Conservation (phyloP, 2,797 vertebrate species). For the Lateolabrax maculatus region DNA sequence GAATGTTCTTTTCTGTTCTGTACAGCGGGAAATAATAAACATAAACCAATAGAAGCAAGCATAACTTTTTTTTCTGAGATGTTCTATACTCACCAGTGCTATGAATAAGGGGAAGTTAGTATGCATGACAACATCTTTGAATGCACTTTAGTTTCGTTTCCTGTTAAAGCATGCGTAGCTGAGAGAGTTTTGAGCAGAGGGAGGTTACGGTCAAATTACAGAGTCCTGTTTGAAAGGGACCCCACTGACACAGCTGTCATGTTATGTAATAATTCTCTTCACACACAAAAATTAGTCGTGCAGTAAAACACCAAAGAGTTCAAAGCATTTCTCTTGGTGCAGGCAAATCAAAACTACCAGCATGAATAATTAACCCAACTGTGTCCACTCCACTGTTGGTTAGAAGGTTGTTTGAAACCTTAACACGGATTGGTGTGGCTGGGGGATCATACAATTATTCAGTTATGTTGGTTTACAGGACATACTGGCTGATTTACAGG, state of each 20-base stretch:
- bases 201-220: background rate
- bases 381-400: background rate
- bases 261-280: background rate
- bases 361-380: too few relatives aligned
- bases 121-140: background rate
- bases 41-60: background rate
- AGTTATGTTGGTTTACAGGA: background rate
- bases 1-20: background rate
- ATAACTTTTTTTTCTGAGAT: background rate
- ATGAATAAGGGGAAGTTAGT: background rate
- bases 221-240: background rate
- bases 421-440: background rate
- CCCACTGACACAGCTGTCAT: background rate
- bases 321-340: background rate
- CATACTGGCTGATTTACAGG: fast-evolving
- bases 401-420: background rate
- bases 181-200: background rate
- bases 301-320: background rate
- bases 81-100: background rate
- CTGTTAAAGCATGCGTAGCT: too few relatives aligned
- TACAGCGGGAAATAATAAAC: constrained; percentile 6
- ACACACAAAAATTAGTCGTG: background rate
- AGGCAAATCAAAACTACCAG: too few relatives aligned
- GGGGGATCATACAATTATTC: background rate
- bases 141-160: background rate